Conservation (phyloP, 2,888 invertebrate genomes). For the Eustalomyia histrio region DNA sequence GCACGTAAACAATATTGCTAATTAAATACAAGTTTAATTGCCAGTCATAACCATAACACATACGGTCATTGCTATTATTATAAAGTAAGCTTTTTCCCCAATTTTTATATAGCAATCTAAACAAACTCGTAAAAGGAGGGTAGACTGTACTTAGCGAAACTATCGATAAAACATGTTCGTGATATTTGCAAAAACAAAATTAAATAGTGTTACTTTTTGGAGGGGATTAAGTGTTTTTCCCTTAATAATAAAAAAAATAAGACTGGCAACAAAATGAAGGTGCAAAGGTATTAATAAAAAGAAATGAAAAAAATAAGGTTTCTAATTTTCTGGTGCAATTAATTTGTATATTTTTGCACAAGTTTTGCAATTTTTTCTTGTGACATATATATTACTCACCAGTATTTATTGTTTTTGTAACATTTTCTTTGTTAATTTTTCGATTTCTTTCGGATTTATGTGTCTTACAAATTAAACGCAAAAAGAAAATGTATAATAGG, state of each 20-base stretch:
- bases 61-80: no score
- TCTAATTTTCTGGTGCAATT: not conserved
- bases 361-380: not conserved
- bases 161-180: not conserved
- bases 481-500: slow-evolving; percentile 62
- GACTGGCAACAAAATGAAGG: not conserved
- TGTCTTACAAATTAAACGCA: slow-evolving; percentile 42
- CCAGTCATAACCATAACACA: no score
- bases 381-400: slow-evolving; percentile 45
- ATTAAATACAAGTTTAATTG: no score
- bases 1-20: no score
- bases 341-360: not conserved
- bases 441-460: slow-evolving; percentile 36
- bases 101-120: no score
- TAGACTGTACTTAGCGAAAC: no score
- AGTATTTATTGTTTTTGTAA: slow-evolving; percentile 51
- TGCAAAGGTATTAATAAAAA: not conserved
- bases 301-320: not conserved
- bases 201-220: not conserved
- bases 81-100: no score
- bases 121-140: no score
- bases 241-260: not conserved
- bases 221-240: not conserved
- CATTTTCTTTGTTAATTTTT: slow-evolving; percentile 61
- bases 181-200: not conserved